phyloP scores from a whole-genome alignment of 1,140 invertebrate species.

The Zaprionus vittiger region DNA sequence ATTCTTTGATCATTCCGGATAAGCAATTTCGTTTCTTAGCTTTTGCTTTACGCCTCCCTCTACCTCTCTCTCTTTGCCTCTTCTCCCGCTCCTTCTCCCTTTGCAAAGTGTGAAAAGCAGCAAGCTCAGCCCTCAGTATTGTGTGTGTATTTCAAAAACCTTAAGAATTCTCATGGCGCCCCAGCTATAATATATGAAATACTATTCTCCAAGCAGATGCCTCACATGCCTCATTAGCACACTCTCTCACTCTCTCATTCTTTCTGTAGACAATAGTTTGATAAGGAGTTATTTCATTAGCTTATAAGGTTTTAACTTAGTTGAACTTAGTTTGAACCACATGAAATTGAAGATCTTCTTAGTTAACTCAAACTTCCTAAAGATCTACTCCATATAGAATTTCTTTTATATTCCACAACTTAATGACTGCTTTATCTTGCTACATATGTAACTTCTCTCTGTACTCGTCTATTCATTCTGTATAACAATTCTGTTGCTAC shows the following conservation, averaged over 20 bases:
- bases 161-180: conserved; percentile 9
- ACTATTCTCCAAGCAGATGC: background rate
- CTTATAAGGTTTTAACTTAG: too few relatives aligned
- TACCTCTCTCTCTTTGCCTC: background rate
- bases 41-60: conserved; percentile 1
- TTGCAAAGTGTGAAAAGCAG: conserved; percentile 9
- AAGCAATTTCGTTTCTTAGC: conserved; percentile 50
- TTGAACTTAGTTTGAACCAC: background rate
- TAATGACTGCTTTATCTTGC: too few relatives aligned
- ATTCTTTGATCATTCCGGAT: conserved; percentile 70
- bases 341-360: background rate
- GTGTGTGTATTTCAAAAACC: conserved; percentile 5
- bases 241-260: background rate
- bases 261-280: too few relatives aligned
- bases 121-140: background rate
- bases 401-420: too few relatives aligned
- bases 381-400: too few relatives aligned
- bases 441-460: too few relatives aligned
- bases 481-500: too few relatives aligned
- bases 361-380: too few relatives aligned
- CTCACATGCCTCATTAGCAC: background rate
- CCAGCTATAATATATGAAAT: background rate
- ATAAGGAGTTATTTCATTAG: too few relatives aligned
- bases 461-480: too few relatives aligned
- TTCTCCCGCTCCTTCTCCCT: background rate